Conservation (phyloP, 1,140 invertebrate species). For the Vanessa tameamea region DNA sequence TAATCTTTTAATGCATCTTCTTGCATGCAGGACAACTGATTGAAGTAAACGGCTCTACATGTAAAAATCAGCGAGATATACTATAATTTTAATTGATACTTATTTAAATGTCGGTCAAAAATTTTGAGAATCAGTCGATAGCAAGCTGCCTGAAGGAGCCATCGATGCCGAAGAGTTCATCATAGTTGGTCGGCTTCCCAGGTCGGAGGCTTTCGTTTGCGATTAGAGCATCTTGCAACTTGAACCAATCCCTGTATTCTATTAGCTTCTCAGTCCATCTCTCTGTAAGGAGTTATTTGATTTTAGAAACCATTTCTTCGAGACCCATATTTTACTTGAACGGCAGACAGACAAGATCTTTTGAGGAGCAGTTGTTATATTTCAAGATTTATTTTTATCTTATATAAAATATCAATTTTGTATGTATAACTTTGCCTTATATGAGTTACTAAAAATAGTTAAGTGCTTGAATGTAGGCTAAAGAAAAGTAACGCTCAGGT, state of each 20-base stretch:
- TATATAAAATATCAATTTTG: no score
- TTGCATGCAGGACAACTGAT: no score
- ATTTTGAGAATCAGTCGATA: conserved; percentile 84
- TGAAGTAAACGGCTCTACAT: neutral
- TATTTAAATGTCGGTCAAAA: neutral
- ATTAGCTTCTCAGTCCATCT: conserved; percentile 87
- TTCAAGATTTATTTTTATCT: no score
- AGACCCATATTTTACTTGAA: no score
- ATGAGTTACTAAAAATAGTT: no score
- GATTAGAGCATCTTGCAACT: conserved; percentile 86
- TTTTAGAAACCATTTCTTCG: neutral
- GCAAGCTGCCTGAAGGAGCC: conserved; percentile 89
- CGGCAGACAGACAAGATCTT: no score
- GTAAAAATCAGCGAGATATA: neutral
- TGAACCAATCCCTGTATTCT: conserved; percentile 88
- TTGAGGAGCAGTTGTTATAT: no score
- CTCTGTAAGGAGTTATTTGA: conserved; percentile 73
- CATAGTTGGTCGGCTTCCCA: conserved; percentile 87
- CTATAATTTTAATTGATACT: neutral
- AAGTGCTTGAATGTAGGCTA: no score
- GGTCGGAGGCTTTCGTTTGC: conserved; percentile 88
- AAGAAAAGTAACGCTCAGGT: no score
- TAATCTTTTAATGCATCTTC: no score
- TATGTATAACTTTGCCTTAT: no score
- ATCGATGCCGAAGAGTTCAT: conserved; percentile 90